Base-by-base conservation (phyloP, 2,888 invertebrate species). In the Pristionchus japonicus region DNA sequence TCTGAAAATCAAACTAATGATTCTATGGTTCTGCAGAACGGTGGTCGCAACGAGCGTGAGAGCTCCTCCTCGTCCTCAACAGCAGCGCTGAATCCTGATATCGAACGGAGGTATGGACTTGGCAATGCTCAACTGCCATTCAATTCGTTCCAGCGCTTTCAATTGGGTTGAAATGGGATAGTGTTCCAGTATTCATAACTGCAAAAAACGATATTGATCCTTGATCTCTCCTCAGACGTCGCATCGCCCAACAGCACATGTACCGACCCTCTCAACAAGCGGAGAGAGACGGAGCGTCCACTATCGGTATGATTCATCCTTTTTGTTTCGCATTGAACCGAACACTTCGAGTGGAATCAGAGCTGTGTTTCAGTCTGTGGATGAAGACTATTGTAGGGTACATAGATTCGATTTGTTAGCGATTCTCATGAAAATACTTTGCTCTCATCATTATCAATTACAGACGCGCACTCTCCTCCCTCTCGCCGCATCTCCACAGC, bases 211-310 rank as follows among this genome's bases (percentile, higher is more conserved):
- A 23, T 11, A 4, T 67, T 70, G 70, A 70, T 70, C 37, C 17
- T 70, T 43, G 43, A 47, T 43, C 47, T n/a, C 31, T 52, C 6
- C n/a, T n/a, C 49, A 86, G 94, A 27, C 90, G 93, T 83, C 90
- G 92, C 47, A 90, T 93, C 74, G 92, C 93, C 17, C 93, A 94
- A 83, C 92, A 93, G 87, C 94, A 94, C 89, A 93, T 93, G 92
- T 94, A 94, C 88, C 90, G 90, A 64, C 61, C 85, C 1, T 34
- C 31, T 17, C 85, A 83, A 3, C 82, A 83, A n/a, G 34, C 49
- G 49, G 52, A 57, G 20, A 0, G 61, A 40, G 85, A 64, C 27
- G 64, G n/a, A 40, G 61, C 85, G 47, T 85, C 85, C 61, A 85
- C 85, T 85, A 64, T 85, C 27, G 85, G 85, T 85, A 37, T 3